phyloP scores from a whole-genome alignment of 2,888 invertebrate genomes.

The Patella depressa region DNA sequence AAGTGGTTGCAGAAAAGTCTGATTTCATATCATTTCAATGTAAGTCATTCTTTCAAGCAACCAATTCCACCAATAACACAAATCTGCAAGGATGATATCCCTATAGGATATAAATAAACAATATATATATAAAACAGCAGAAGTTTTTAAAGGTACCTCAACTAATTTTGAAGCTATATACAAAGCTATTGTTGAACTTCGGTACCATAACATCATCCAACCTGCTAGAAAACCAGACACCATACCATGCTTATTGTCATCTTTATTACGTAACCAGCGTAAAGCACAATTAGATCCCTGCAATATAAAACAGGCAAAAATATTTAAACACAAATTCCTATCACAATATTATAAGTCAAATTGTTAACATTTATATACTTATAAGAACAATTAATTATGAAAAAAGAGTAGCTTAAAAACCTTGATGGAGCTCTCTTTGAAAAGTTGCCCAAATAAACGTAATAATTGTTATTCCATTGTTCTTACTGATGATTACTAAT shows the following conservation, averaged over 20 bases:
- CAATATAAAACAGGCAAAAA: neutral
- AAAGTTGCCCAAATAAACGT: no score
- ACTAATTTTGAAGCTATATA: slow-evolving; percentile 87
- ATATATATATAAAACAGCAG: neutral
- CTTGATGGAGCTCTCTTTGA: no score
- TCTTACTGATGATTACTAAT: no score
- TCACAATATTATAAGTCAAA: no score
- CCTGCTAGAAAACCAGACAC: slow-evolving; percentile 82
- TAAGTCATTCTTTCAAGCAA: no score
- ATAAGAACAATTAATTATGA: no score
- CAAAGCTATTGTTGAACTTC: slow-evolving; percentile 83
- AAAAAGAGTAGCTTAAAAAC: no score
- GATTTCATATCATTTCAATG: no score
- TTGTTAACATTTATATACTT: no score
- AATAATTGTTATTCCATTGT: no score
- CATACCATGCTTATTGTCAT: slow-evolving; percentile 78
- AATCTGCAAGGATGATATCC: neutral
- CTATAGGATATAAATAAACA: neutral
- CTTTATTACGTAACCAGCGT: slow-evolving; percentile 77
- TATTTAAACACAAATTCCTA: no score
- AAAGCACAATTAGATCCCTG: slow-evolving; percentile 80
- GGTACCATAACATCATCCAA: slow-evolving; percentile 80
- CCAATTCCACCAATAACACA: neutral
- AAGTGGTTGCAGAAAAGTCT: no score
- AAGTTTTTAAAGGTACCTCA: slow-evolving; percentile 75